phyloP scores from a whole-genome alignment of 64 coral and sea anemone species.

The Actinia equina region DNA sequence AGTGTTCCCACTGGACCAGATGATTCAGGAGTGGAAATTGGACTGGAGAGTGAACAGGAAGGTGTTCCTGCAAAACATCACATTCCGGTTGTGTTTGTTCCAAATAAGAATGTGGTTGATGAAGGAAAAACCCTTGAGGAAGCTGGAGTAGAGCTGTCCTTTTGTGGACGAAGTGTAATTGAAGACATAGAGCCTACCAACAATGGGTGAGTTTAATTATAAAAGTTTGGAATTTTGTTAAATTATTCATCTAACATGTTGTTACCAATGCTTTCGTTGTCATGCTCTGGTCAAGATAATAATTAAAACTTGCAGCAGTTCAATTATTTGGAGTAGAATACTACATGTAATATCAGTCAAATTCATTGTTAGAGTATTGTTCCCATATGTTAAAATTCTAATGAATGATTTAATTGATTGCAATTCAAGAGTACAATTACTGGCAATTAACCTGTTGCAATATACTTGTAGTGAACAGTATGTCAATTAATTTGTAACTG shows the following conservation, averaged over 20 bases:
- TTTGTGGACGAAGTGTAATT: slow-evolving; percentile 9
- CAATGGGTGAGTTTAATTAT: not conserved
- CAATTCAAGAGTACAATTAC: no score
- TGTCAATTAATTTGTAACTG: no score
- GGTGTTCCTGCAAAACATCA: slow-evolving; percentile 9
- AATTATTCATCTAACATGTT: no score
- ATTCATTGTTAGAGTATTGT: no score
- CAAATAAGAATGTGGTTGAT: not conserved
- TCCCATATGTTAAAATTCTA: no score
- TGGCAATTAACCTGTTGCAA: no score
- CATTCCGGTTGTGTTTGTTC: not conserved
- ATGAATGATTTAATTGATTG: no score
- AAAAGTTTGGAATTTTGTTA: no score
- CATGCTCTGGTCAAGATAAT: not conserved
- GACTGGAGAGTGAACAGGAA: slow-evolving; percentile 86
- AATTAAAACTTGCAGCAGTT: no score
- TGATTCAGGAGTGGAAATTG: slow-evolving; percentile 86
- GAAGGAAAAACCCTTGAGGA: not conserved
- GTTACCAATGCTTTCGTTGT: not conserved
- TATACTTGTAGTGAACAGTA: no score
- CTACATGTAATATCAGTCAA: no score
- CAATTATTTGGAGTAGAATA: no score
- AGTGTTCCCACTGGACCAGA: slow-evolving; percentile 55
- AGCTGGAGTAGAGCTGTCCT: slow-evolving; percentile 19
- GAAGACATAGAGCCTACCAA: slow-evolving; percentile 12